Base-by-base conservation (phyloP, 1,140 invertebrate species). In the Homarus americanus region DNA sequence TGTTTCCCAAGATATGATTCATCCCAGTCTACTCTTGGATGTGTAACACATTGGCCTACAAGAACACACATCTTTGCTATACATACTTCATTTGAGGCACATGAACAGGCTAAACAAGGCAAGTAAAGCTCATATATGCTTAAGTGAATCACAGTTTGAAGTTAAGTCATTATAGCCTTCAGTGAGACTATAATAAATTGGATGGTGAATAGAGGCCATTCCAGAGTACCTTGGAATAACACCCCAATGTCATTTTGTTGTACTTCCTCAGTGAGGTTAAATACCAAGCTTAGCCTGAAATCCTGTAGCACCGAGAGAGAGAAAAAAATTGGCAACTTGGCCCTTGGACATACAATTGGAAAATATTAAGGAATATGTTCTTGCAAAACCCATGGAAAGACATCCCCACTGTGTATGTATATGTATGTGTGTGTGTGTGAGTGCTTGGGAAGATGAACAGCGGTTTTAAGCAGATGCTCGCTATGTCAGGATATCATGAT, bases 51-150 rank as follows among this genome's bases (percentile, higher is more conserved):
- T 82, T 89, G 87, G 87, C 76, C 78, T 89, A 89, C 87, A 89
- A 89, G 87, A 89, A 89, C 87, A 89, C 87, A 89, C 78, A 82
- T 89, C 79, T 89, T 82, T 82, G 32, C 72, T 87, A 87, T 87
- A 83, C 40, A 83, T 69, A 83, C 38, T 89, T 89, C 79, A 82
- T 89, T 69, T 89, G 87, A 89, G 87, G 87, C 87, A 89, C 87
- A 89, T 89, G 87, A 89, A 89, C 87, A 89, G 87, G 87, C 87
- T 89, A 89, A 89, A 89, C 87, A 89, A 89, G 87, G 87, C 87
- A 89, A 79, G 87, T 89, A 89, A 89, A 89, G 87, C 87, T 89
- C 87, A 89, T 89, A 89, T 89, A 89, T 89, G 87, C 87, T 89
- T 89, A 87, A 89, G 78, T 89, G 87, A 89, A 89, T 89, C 87